A percentile compares a stretch with the other conserved stretches of the same genome.
Conservation (phyloP, 2,113 vertebrate genomes). For the Oreotragus oreotragus region DNA sequence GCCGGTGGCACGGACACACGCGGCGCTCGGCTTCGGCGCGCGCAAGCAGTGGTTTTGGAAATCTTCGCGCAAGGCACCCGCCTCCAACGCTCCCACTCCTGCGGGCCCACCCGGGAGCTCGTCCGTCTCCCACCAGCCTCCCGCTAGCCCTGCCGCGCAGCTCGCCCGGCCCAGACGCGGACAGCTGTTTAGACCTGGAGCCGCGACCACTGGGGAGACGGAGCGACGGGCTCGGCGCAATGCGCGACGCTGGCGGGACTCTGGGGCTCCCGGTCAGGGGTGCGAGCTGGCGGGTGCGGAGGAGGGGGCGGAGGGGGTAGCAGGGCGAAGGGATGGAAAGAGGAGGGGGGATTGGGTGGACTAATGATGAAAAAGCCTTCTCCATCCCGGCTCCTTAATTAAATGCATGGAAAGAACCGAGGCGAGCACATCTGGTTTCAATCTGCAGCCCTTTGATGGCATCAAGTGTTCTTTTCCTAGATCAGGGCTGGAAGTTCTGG, state of each 20-base stretch:
- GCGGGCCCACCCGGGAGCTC: neutral
- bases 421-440: conserved; percentile 97
- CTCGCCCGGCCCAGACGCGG: neutral
- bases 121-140: neutral
- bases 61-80: neutral
- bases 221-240: neutral
- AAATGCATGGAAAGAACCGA: conserved; percentile 95
- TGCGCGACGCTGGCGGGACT: conserved; percentile 47
- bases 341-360: conserved; percentile 75
- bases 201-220: neutral
- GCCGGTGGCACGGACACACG: neutral
- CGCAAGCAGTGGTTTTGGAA: neutral
- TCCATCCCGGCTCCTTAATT: conserved; percentile 94
- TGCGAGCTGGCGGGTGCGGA: conserved; percentile 40
- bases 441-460: conserved; percentile 97
- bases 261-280: conserved; percentile 66
- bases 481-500: conserved; percentile 91
- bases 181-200: neutral
- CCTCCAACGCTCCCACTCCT: neutral
- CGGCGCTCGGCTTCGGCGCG: neutral
- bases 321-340: conserved; percentile 71
- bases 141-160: neutral
- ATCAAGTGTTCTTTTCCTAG: conserved; percentile 98
- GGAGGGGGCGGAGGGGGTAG: neutral
- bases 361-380: conserved; percentile 95